Evolutionary conservation across 2,113 vertebrate genomes (phyloP), one percentile per base, ranked within the genome.

Genomic region (Melanerpes aurifrons): DNA sequence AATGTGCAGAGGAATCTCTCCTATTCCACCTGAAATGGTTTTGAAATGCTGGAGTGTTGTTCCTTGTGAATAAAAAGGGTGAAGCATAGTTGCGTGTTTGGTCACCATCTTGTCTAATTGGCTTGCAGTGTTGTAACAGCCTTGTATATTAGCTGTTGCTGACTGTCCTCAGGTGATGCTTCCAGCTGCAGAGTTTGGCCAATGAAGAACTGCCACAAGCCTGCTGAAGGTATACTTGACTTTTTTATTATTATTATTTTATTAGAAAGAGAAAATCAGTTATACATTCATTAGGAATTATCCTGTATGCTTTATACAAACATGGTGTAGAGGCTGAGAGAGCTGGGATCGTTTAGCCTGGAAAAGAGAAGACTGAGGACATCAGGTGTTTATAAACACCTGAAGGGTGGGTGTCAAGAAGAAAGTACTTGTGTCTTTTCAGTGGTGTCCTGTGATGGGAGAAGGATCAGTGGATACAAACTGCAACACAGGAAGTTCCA

Each of bases 31-130:
- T 2, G 4, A 68, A 61, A 64, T 57, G 10, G 19, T 54, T 91
- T 77, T 94, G 84, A 94, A 87, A 94, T 35, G 50, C 24, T 79
- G 78, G 59, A 76, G 59, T 28, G 40, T 56, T 70, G 57, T 48
- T 88, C 1, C 35, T 18, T 47, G 53, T 24, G 56, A 79, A 7
- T 71, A 50, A 25, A 85, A 72, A 35, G 40, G 58, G 31, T 77
- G 73, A 93, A 94, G 86, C 90, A 94, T 96, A 81, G 43, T 25
- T 94, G 37, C 68, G 80, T 6, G 62, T 61, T 81, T 88, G 82
- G 88, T 94, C 88, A 68, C 66, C 79, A 19, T 37, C 82, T 83
- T 87, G 67, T 91, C 87, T 82, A 58, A 95, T 94, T 94, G 94
- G 93, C 92, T 91, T 5, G 37, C 56, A 45, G 82, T 86, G 93